A percentile compares a stretch with the other conserved stretches of the same genome.
Conservation (phyloP, 2,113 vertebrate species). For the Sylvia atricapilla region DNA sequence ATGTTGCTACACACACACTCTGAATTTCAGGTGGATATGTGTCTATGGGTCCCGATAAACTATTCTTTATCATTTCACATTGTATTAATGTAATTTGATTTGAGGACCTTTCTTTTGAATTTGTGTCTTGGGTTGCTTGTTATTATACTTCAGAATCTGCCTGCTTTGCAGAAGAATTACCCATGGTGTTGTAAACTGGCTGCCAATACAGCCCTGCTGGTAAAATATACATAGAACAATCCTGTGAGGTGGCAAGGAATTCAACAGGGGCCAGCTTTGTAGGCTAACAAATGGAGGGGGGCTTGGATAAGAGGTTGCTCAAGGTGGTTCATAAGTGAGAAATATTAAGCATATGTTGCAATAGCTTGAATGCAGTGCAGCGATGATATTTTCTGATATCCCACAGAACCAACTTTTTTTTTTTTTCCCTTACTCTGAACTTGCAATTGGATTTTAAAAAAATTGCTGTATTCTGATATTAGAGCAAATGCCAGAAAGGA, state of each 20-base stretch:
- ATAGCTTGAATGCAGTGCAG: background rate
- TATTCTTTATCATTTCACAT: background rate
- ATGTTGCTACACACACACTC: background rate
- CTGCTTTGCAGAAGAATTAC: background rate
- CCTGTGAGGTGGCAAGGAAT: background rate
- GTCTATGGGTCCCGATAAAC: background rate
- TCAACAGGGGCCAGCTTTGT: background rate
- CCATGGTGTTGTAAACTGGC: background rate
- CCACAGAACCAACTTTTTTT: background rate
- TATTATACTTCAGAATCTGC: background rate
- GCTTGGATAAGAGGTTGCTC: background rate
- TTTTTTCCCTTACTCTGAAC: background rate
- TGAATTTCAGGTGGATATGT: background rate
- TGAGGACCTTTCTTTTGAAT: background rate
- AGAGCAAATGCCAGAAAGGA: background rate
- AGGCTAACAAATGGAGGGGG: background rate
- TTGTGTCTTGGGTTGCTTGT: background rate
- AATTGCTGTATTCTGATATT: background rate
- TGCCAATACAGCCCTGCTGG: background rate
- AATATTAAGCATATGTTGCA: background rate
- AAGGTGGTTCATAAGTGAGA: background rate
- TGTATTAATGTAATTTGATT: background rate
- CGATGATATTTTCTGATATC: background rate
- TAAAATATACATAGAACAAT: background rate
- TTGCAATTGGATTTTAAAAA: background rate